These are phyloP conservation scores for Micrasema longulum DNA, from an alignment of 1,140 invertebrate species.

Conservation along the genomic window DNA sequence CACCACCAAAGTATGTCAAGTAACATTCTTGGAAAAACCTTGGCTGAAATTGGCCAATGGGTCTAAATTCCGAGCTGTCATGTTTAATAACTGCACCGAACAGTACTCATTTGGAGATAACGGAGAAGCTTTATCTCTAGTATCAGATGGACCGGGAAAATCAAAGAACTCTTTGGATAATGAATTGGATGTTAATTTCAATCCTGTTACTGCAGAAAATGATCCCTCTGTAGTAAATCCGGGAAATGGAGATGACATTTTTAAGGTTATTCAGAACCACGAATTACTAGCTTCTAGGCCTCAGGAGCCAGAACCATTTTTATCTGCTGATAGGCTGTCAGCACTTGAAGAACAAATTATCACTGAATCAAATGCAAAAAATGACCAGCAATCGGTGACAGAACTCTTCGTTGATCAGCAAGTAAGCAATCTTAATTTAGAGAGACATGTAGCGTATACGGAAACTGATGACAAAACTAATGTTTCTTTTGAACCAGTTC, in stretches of 20 bases:
- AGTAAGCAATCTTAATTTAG: conserved; percentile 4
- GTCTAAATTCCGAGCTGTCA: conserved; percentile 62
- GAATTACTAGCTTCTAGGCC: conserved; percentile 56
- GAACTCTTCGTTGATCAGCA: conserved; percentile 4
- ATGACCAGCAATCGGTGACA: not conserved
- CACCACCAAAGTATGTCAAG: conserved; percentile 58
- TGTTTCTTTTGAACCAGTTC: not conserved
- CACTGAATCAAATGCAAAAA: conserved; percentile 44
- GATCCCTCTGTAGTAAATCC: conserved; percentile 26
- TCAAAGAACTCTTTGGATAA: conserved; percentile 52
- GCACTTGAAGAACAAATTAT: conserved; percentile 65
- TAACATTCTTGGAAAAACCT: conserved; percentile 64
- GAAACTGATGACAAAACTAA: not conserved
- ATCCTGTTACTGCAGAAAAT: conserved; percentile 37
- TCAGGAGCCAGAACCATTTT: conserved; percentile 31
- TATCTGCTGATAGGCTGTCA: conserved; percentile 60
- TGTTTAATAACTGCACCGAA: conserved; percentile 67
- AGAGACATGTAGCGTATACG: not conserved
- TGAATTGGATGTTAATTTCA: conserved; percentile 49
- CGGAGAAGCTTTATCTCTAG: conserved; percentile 58
- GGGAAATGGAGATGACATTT: conserved; percentile 57
- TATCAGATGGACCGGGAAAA: conserved; percentile 40
- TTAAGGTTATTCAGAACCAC: conserved; percentile 58
- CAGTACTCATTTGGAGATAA: conserved; percentile 63
- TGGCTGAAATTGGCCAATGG: conserved; percentile 64